Percentiles rank a stretch among this genome's conserved stretches.
These are phyloP conservation scores for Melieria crassipennis DNA, from an alignment of 2,888 invertebrate species.

Conservation along the genomic window DNA sequence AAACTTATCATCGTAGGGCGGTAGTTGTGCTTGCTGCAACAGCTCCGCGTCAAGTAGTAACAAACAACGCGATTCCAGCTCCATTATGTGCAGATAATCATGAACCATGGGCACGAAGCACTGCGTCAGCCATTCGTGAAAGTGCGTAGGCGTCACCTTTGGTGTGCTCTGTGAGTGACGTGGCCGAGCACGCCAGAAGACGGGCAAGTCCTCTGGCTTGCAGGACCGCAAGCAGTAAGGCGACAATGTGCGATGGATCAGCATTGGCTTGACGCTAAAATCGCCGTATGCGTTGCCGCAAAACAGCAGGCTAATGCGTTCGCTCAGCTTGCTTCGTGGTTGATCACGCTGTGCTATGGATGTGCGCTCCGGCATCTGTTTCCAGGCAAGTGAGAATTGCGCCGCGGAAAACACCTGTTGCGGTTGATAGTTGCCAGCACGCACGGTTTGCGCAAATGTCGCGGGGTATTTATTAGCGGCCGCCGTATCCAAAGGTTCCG, in stretches of 20 bases:
- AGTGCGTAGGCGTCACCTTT: constrained; percentile 10
- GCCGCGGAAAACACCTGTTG: constrained; percentile 31
- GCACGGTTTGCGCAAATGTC: constrained; percentile 8
- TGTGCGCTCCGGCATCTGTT: constrained; percentile 20
- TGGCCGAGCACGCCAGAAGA: constrained; percentile 23
- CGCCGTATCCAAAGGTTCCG: neutral
- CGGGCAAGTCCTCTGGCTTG: constrained; percentile 12
- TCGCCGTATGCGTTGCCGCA: constrained; percentile 30
- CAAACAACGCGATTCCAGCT: constrained; percentile 18
- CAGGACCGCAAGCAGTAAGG: constrained; percentile 13
- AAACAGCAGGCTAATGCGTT: constrained; percentile 24
- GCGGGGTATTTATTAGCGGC: constrained; percentile 1
- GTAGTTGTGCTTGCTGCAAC: constrained; percentile 1
- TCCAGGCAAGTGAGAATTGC: constrained; percentile 29
- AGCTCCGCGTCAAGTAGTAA: constrained; percentile 19
- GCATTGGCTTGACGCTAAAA: constrained; percentile 32
- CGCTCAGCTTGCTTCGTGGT: constrained; percentile 9
- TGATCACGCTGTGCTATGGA: constrained; percentile 11
- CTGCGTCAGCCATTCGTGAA: constrained; percentile 31
- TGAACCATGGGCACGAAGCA: constrained; percentile 29
- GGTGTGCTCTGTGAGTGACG: neutral
- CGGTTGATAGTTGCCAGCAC: constrained; percentile 20
- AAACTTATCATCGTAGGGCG: constrained; percentile 15
- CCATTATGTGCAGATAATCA: constrained; percentile 21
- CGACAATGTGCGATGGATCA: constrained; percentile 14